phyloP scores from a whole-genome alignment of 2,113 vertebrate species.

The Ctenomys sociabilis region DNA sequence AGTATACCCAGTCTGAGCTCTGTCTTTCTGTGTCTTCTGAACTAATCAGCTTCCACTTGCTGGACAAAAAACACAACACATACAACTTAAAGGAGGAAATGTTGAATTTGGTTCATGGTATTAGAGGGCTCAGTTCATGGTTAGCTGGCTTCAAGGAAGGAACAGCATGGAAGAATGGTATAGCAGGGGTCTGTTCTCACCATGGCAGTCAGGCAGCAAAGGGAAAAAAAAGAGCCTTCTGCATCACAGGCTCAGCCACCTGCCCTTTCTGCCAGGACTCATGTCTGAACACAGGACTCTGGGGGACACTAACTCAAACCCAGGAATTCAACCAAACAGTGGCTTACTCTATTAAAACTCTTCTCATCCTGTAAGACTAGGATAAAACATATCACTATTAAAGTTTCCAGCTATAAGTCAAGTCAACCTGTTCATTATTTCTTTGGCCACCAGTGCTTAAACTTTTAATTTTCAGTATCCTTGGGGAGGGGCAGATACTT shows the following conservation, averaged over 20 bases:
- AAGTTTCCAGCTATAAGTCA: not conserved
- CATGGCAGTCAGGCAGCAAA: not conserved
- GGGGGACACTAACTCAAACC: not conserved
- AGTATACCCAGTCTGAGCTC: not conserved
- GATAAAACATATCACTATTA: not conserved
- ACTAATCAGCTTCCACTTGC: not conserved
- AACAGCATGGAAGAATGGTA: not conserved
- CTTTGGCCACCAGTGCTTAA: not conserved
- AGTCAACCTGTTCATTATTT: not conserved
- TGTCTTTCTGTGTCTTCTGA: not conserved
- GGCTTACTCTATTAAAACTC: not conserved
- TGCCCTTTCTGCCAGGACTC: not conserved
- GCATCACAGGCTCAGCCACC: not conserved
- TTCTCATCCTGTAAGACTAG: not conserved
- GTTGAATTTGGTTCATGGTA: not conserved
- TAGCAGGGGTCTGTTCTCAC: not conserved
- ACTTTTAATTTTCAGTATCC: not conserved
- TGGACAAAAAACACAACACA: not conserved
- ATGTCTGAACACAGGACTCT: not conserved
- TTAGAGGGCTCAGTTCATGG: not conserved
- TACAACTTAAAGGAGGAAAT: not conserved
- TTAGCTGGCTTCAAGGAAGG: not conserved
- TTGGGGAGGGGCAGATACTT: not conserved
- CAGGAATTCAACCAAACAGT: not conserved
- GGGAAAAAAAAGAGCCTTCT: not conserved